phyloP scores from a whole-genome alignment of 2,888 invertebrate genomes.

The Caenorhabditis angaria region DNA sequence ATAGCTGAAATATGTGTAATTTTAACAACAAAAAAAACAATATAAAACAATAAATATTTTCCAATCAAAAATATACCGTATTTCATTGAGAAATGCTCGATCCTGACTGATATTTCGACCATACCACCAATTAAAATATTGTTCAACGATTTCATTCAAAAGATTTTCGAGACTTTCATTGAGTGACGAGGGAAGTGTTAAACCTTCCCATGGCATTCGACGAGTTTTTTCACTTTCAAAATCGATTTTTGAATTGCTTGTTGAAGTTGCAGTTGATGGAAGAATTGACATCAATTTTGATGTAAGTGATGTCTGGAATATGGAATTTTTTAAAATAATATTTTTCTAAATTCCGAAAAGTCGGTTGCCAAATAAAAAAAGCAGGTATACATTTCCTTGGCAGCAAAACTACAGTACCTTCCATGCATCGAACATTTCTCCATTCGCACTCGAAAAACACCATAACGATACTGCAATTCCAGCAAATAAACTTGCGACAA shows the following conservation, averaged over 20 bases:
- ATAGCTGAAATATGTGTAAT: conserved; percentile 62
- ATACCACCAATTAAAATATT: conserved; percentile 67
- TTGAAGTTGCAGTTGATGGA: neutral
- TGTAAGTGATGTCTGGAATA: conserved; percentile 10
- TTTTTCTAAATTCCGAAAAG: too few species aligned
- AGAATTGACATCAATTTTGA: neutral
- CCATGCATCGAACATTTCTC: conserved; percentile 33
- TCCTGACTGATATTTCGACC: conserved; percentile 62
- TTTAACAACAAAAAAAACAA: neutral
- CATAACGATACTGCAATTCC: conserved; percentile 28
- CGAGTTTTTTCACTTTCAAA: conserved; percentile 26
- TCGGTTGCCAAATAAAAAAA: too few species aligned
- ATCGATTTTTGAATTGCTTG: neutral
- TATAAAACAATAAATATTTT: neutral
- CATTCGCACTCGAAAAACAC: conserved; percentile 33
- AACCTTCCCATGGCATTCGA: conserved; percentile 48
- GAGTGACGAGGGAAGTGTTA: conserved; percentile 31
- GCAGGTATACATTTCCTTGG: too few species aligned
- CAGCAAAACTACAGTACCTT: conserved; percentile 15
- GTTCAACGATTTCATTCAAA: conserved; percentile 60
- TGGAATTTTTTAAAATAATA: conserved; percentile 1
- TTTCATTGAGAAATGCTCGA: conserved; percentile 65
- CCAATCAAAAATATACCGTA: conserved; percentile 35
- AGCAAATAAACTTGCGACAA: conserved; percentile 13
- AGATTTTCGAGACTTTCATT: conserved; percentile 65